Conservation (phyloP, 2,113 vertebrate species). For the Entelurus aequoreus region DNA sequence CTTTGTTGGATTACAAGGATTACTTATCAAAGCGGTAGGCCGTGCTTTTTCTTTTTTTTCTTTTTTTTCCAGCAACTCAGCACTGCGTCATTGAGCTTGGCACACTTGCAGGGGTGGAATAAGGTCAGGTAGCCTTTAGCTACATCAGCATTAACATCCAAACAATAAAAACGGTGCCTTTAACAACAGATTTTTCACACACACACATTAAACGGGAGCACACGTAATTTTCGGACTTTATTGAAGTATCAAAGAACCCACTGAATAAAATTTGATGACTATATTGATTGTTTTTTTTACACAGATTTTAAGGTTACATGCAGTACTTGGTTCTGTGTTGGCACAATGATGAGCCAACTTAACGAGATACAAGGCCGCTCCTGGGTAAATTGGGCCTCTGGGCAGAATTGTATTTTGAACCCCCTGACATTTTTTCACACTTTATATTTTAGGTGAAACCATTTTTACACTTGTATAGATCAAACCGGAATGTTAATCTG, state of each 20-base stretch:
- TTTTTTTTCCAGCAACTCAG: conserved; percentile 5
- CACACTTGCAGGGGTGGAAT: not conserved
- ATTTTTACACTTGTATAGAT: too few species aligned
- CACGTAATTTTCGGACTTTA: not conserved
- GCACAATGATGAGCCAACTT: not conserved
- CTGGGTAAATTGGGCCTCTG: too few species aligned
- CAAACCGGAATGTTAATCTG: too few species aligned
- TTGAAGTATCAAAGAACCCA: not conserved
- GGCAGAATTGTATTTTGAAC: too few species aligned
- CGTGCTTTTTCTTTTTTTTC: not conserved
- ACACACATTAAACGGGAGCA: not conserved
- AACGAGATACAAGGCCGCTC: too few species aligned
- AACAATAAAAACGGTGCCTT: not conserved
- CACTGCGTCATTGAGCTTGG: conserved; percentile 8
- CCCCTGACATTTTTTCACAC: too few species aligned
- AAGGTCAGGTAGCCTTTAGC: conserved; percentile 2
- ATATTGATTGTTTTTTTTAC: not conserved
- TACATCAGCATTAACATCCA: conserved; percentile 5
- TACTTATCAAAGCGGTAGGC: conserved; percentile 3
- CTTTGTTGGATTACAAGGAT: conserved; percentile 3
- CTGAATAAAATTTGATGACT: not conserved
- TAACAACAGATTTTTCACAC: not conserved
- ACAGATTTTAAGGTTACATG: not conserved
- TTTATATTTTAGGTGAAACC: too few species aligned
- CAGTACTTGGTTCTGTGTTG: too few species aligned